phyloP scores from a whole-genome alignment of 2,888 invertebrate species.

The Hipparchia semele region DNA sequence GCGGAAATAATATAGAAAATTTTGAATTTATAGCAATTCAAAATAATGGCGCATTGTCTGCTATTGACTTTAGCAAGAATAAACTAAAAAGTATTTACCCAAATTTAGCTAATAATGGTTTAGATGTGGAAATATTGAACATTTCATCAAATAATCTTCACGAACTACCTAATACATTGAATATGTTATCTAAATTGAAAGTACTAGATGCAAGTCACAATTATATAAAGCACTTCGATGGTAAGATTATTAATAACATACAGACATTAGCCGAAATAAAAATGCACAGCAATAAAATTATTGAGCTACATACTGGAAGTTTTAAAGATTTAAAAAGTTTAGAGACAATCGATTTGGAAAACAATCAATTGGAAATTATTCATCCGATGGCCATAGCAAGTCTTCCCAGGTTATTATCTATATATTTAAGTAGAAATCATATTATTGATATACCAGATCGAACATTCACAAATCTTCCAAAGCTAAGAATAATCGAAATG shows the following conservation, averaged over 20 bases:
- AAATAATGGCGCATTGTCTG: constrained; percentile 85
- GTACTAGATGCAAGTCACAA: constrained; percentile 91
- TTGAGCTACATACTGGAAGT: constrained; percentile 86
- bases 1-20: constrained; percentile 89
- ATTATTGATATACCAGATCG: constrained; percentile 89
- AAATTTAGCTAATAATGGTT: constrained; percentile 84
- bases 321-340: constrained; percentile 88
- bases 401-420: constrained; percentile 86
- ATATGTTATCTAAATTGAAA: constrained; percentile 86
- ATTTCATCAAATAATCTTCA: constrained; percentile 90
- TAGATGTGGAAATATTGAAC: constrained; percentile 88
- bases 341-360: constrained; percentile 89
- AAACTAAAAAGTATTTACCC: constrained; percentile 87
- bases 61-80: constrained; percentile 90
- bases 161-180: constrained; percentile 87
- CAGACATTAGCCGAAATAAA: constrained; percentile 87
- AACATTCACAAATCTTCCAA: constrained; percentile 89
- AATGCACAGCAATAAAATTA: constrained; percentile 89
- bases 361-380: constrained; percentile 89
- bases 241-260: constrained; percentile 87
- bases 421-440: constrained; percentile 88
- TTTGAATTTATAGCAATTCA: constrained; percentile 87
- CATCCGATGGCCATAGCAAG: constrained; percentile 88
- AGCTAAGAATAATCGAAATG: constrained; percentile 88
- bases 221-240: constrained; percentile 86